Conservation (phyloP, 2,888 invertebrate genomes). For the Exocentrus adspersus region DNA sequence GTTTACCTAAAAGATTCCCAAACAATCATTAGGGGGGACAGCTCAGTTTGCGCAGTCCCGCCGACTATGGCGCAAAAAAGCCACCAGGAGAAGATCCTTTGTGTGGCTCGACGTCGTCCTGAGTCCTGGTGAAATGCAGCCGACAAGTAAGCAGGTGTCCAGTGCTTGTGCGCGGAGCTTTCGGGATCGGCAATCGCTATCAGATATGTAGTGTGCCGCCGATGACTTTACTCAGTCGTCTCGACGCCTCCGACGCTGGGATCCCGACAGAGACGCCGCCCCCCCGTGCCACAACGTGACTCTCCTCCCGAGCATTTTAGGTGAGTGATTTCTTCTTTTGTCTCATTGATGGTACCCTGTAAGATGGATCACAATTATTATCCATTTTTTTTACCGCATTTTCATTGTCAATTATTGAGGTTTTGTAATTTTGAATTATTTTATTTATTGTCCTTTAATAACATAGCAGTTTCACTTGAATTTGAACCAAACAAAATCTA, state of each 20-base stretch:
- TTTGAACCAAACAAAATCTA: no score
- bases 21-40: constrained; percentile 41
- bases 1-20: constrained; percentile 38
- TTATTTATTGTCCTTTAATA: background rate
- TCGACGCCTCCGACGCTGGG: constrained; percentile 48
- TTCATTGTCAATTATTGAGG: no score
- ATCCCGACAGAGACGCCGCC: constrained; percentile 34
- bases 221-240: constrained; percentile 56
- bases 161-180: constrained; percentile 61
- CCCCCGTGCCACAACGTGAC: constrained; percentile 30
- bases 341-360: no score
- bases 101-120: constrained; percentile 25
- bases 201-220: constrained; percentile 61
- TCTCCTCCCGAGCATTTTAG: constrained; percentile 32
- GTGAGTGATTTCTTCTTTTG: background rate
- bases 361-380: background rate
- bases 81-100: constrained; percentile 33
- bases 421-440: background rate
- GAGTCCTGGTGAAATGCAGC: constrained; percentile 40
- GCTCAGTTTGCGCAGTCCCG: constrained; percentile 41
- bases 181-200: constrained; percentile 59
- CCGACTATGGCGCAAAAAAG: constrained; percentile 21
- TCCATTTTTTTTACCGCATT: background rate
- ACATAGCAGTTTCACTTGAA: no score
- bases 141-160: constrained; percentile 53